Evolutionary conservation across 2,888 invertebrate genomes (phyloP).

Genomic region (Gymnoscelis rufifasciata): DNA sequence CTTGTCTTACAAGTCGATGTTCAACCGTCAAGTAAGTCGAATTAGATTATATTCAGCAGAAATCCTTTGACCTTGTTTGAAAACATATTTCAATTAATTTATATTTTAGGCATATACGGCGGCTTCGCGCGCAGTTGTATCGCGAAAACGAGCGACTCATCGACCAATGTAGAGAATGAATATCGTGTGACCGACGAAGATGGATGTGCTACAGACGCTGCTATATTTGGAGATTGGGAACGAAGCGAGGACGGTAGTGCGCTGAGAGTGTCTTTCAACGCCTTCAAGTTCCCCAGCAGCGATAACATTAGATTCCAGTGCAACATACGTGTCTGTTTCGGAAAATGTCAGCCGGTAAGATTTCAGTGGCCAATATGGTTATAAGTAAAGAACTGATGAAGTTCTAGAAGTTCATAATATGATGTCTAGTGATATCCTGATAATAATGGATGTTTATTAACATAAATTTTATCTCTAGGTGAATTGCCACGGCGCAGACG

Average conservation of each 20-base stretch:
- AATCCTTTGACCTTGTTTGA: too few species aligned
- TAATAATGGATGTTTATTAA: too few species aligned
- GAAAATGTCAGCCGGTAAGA: slow-evolving; percentile 95
- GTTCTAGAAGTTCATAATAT: too few species aligned
- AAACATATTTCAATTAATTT: not conserved
- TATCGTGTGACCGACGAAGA: slow-evolving; percentile 96
- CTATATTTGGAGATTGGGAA: slow-evolving; percentile 96
- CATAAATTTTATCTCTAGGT: slow-evolving; percentile 73
- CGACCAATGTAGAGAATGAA: slow-evolving; percentile 88
- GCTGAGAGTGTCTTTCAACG: slow-evolving; percentile 92
- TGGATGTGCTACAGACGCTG: slow-evolving; percentile 94
- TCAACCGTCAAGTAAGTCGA: slow-evolving; percentile 82
- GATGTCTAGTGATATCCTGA: too few species aligned
- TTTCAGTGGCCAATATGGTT: too few species aligned
- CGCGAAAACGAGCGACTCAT: slow-evolving; percentile 93
- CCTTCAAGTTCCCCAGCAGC: slow-evolving; percentile 96
- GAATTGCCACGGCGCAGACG: slow-evolving; percentile 94
- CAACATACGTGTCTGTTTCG: slow-evolving; percentile 96
- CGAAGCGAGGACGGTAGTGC: slow-evolving; percentile 91
- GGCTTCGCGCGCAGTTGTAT: slow-evolving; percentile 96
- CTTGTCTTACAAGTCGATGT: slow-evolving; percentile 91
- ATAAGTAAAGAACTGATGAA: too few species aligned
- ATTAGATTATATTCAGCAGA: not conserved
- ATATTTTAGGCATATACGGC: slow-evolving; percentile 87
- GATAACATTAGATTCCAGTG: slow-evolving; percentile 97